Conservation (phyloP, 2,797 vertebrate species). For the Miichthys miiuy region DNA sequence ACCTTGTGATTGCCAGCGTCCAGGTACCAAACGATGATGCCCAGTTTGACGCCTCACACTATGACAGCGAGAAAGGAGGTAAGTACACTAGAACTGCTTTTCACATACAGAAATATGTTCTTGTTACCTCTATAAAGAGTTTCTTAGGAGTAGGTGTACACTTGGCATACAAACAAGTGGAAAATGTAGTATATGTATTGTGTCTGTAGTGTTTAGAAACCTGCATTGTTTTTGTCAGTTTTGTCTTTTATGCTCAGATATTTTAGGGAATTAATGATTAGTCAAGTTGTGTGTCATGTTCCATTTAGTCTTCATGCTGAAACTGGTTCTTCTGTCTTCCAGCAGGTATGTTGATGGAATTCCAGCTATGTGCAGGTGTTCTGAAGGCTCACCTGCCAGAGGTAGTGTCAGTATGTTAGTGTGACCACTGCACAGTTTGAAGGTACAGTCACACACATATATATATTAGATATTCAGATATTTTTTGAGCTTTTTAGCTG, state of each 20-base stretch:
- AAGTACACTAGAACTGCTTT: constrained; percentile 40
- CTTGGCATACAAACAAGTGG: neutral
- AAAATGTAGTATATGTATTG: neutral
- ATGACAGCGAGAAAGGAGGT: constrained; percentile 96
- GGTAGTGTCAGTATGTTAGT: constrained; percentile 42
- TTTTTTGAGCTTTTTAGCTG: too few species aligned
- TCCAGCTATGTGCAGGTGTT: constrained; percentile 20
- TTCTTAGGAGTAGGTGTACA: neutral
- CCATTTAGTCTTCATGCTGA: constrained; percentile 24
- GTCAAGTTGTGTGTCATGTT: neutral
- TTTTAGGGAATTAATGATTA: neutral
- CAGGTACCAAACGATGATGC: constrained; percentile 95
- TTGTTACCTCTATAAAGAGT: neutral
- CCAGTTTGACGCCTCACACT: constrained; percentile 92
- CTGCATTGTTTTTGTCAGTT: neutral
- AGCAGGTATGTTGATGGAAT: constrained; percentile 82
- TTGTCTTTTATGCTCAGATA: neutral
- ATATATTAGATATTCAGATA: too few species aligned
- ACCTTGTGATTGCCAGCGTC: constrained; percentile 94
- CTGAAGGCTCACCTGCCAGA: constrained; percentile 26
- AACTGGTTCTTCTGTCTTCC: constrained; percentile 60
- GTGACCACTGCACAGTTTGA: constrained; percentile 2
- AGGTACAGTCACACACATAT: constrained; percentile 52
- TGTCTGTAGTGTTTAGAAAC: neutral
- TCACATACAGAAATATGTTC: neutral